Percentiles rank a stretch among this genome's conserved stretches.
phyloP scores from a whole-genome alignment of 1,140 invertebrate genomes.

The Grapholita molesta region DNA sequence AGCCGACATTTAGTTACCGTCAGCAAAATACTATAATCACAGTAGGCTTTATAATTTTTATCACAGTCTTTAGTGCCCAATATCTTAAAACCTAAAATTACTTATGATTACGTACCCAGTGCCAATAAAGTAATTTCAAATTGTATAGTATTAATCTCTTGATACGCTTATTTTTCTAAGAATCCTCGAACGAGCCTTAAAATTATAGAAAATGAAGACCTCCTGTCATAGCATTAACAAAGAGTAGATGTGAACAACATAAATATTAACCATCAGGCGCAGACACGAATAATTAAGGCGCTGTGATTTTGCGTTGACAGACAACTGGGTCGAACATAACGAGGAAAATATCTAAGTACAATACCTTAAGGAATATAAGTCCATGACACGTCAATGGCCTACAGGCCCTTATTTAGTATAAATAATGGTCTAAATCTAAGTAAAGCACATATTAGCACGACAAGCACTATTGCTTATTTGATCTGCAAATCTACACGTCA shows the following conservation, averaged over 20 bases:
- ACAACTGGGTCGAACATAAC: neutral
- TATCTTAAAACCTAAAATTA: neutral
- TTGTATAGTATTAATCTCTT: neutral
- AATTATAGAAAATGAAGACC: neutral
- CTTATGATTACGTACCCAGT: too few species aligned
- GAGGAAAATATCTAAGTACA: neutral
- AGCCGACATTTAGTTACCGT: neutral
- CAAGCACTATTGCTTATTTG: constrained; percentile 13
- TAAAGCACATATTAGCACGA: constrained; percentile 16
- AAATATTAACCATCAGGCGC: neutral
- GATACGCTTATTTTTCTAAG: neutral
- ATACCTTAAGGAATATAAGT: neutral
- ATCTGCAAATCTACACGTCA: neutral
- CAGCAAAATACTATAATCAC: constrained; percentile 5
- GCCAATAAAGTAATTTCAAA: too few species aligned
- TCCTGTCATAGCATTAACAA: neutral
- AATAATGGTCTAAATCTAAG: constrained; percentile 6
- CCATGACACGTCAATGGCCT: constrained; percentile 1
- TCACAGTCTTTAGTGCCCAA: constrained; percentile 11
- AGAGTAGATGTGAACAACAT: neutral
- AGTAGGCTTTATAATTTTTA: constrained; percentile 7
- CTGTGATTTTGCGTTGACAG: neutral
- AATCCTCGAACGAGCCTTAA: neutral
- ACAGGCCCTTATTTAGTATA: neutral
- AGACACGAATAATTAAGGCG: neutral